Conservation (phyloP, 2,797 vertebrate genomes). For the Hydrophis major region DNA sequence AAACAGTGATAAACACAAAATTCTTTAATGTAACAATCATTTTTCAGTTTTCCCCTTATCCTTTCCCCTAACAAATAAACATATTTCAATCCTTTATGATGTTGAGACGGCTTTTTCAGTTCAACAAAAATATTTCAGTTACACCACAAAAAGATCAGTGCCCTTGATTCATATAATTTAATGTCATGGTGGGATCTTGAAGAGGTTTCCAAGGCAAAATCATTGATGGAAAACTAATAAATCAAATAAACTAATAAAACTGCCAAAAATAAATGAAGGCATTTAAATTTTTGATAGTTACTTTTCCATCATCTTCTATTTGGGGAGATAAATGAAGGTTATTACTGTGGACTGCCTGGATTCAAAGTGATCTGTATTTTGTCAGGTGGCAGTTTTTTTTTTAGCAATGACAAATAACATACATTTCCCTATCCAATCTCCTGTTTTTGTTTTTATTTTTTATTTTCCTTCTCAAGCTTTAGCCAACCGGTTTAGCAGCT, state of each 20-base stretch:
- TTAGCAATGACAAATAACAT: background rate
- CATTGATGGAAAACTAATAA: background rate
- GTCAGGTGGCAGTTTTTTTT: background rate
- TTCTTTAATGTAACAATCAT: background rate
- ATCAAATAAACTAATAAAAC: background rate
- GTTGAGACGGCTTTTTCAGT: background rate
- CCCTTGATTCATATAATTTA: background rate
- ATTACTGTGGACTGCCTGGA: background rate
- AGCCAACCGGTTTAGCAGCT: background rate
- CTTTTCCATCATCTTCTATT: background rate
- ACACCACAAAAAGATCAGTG: background rate
- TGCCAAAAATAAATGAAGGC: background rate
- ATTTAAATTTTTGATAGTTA: background rate
- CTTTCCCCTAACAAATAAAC: background rate
- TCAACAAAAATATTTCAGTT: background rate
- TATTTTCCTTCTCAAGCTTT: background rate
- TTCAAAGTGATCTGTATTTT: background rate
- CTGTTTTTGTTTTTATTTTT: background rate
- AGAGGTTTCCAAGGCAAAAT: background rate
- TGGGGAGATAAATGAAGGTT: background rate
- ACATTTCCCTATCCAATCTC: background rate
- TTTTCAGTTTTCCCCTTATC: background rate
- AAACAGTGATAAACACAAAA: background rate
- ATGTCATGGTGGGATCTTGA: background rate
- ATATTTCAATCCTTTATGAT: background rate